Evolutionary conservation across 1,140 invertebrate species (phyloP).

Genomic region (Streblospio benedicti): DNA sequence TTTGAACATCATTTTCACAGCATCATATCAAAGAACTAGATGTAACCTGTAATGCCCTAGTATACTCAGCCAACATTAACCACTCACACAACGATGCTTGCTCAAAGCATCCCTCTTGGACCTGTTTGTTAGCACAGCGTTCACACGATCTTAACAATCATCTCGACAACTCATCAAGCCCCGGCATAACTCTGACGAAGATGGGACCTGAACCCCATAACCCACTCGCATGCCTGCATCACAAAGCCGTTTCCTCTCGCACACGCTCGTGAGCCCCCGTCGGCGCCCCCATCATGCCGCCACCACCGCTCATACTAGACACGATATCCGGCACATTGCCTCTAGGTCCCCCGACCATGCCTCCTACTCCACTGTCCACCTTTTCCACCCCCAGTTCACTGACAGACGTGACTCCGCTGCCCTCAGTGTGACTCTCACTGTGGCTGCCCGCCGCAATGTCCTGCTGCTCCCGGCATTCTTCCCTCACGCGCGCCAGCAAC

Average conservation of each 20-base stretch:
- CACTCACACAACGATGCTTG: no score
- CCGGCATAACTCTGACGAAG: no score
- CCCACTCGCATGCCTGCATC: neutral
- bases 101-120: no score
- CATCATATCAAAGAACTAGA: no score
- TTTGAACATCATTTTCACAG: no score
- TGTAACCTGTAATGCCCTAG: no score
- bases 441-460: constrained; percentile 38
- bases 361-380: neutral
- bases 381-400: neutral
- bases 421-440: neutral
- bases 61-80: no score
- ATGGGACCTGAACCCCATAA: no score
- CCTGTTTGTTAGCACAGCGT: no score
- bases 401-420: neutral
- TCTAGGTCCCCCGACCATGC: neutral
- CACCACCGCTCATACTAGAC: neutral
- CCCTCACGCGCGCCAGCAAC: constrained; percentile 57
- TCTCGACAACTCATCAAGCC: no score
- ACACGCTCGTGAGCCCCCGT: constrained; percentile 1
- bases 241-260: constrained; percentile 16
- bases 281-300: neutral
- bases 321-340: constrained; percentile 8
- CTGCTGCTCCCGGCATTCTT: constrained; percentile 51
- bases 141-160: no score